phyloP scores from a whole-genome alignment of 1,140 invertebrate genomes.

The Cotesia glomerata region DNA sequence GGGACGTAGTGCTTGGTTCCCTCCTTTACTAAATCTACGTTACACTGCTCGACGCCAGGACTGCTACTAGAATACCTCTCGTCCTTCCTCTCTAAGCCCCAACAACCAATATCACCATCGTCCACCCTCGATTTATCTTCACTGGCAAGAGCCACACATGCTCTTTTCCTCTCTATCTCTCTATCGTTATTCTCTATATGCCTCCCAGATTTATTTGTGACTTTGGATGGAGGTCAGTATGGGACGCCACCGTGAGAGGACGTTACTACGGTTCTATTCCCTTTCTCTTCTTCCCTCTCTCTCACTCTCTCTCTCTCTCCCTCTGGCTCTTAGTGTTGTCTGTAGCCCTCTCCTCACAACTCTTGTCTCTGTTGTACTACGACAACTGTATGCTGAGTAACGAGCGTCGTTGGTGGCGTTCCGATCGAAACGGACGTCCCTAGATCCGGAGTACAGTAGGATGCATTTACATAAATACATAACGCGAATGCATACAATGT shows the following conservation, averaged over 20 bases:
- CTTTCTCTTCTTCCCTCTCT: neutral
- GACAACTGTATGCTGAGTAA: neutral
- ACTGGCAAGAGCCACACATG: constrained; percentile 21
- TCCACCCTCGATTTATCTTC: constrained; percentile 11
- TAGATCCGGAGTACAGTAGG: constrained; percentile 21
- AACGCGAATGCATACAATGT: constrained; percentile 63
- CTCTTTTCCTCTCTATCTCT: constrained; percentile 27
- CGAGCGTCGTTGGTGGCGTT: neutral
- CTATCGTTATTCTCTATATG: constrained; percentile 2
- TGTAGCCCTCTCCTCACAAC: too few species aligned
- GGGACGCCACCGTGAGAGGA: neutral
- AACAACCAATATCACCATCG: constrained; percentile 4
- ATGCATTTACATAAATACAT: constrained; percentile 66
- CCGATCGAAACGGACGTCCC: constrained; percentile 10
- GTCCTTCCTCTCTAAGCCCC: constrained; percentile 2
- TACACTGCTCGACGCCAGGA: constrained; percentile 4
- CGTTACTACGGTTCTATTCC: neutral
- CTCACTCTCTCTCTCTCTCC: too few species aligned
- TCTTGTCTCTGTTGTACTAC: neutral
- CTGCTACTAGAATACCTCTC: constrained; percentile 19
- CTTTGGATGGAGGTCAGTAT: neutral
- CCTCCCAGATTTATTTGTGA: neutral
- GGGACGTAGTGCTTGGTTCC: constrained; percentile 42
- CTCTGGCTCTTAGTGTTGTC: too few species aligned
- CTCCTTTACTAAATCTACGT: constrained; percentile 41